A percentile compares a stretch with the other conserved stretches of the same genome.
Evolutionary conservation across 2,797 vertebrate genomes (phyloP).

Genomic region (Sebastes alutus): DNA sequence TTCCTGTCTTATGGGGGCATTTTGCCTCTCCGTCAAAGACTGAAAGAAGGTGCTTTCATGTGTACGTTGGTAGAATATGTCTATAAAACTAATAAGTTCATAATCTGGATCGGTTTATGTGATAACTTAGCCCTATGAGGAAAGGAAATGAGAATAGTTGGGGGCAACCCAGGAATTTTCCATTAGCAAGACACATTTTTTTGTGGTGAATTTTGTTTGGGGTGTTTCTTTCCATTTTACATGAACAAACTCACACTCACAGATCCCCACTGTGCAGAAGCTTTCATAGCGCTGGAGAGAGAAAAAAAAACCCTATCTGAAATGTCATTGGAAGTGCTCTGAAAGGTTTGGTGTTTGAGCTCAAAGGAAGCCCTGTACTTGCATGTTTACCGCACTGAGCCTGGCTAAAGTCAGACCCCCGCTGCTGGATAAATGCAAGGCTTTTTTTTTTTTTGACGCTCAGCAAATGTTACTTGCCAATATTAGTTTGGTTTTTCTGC

Average conservation of each 20-base stretch:
- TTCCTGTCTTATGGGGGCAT: conserved; percentile 35
- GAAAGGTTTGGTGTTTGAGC: conserved; percentile 77
- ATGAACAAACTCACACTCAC: conserved; percentile 66
- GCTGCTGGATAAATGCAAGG: conserved; percentile 60
- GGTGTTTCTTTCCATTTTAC: conserved; percentile 58
- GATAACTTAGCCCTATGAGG: conserved; percentile 16
- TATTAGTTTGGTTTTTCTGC: conserved; percentile 42
- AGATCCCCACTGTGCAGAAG: conserved; percentile 61
- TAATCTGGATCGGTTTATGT: conserved; percentile 29
- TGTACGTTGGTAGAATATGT: conserved; percentile 23
- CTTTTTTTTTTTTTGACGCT: conserved; percentile 24
- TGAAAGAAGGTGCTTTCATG: conserved; percentile 43
- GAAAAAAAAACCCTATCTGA: conserved; percentile 52
- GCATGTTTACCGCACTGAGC: conserved; percentile 66
- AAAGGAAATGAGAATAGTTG: conserved; percentile 27
- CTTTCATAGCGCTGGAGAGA: conserved; percentile 51
- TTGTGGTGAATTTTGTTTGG: conserved; percentile 47
- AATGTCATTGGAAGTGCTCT: conserved; percentile 61
- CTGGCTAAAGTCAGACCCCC: conserved; percentile 50
- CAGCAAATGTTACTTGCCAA: conserved; percentile 55
- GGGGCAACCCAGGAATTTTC: conserved; percentile 68
- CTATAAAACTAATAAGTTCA: conserved; percentile 11
- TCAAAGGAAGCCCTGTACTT: conserved; percentile 82
- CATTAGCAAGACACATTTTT: conserved; percentile 42
- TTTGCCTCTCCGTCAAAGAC: conserved; percentile 42